These are phyloP conservation scores for Leuciscus idus DNA, from an alignment of 2,113 vertebrate genomes.

Conservation along the genomic window DNA sequence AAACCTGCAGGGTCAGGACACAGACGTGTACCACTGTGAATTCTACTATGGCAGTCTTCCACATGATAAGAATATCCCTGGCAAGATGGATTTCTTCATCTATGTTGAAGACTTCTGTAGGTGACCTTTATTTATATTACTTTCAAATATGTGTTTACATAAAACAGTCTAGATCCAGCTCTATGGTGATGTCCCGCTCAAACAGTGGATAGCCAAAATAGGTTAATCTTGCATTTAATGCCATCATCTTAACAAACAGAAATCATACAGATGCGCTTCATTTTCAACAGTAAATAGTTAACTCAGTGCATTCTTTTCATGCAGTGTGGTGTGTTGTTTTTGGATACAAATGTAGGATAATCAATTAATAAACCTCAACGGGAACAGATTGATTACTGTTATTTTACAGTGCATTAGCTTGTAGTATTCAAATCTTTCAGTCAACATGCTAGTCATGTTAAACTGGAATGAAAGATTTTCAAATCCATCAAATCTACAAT, in stretches of 20 bases:
- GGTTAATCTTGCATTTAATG: background rate
- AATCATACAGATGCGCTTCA: background rate
- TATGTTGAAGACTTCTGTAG: slow-evolving; percentile 64
- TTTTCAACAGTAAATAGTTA: background rate
- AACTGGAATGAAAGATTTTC: background rate
- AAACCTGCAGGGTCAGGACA: slow-evolving; percentile 63
- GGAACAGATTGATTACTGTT: background rate
- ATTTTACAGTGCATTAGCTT: background rate
- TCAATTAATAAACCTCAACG: background rate
- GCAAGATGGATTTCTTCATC: slow-evolving; percentile 64
- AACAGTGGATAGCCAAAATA: background rate
- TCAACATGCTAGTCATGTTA: background rate
- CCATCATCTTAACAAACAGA: background rate
- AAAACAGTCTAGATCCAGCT: background rate
- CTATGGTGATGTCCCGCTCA: background rate
- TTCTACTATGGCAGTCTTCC: slow-evolving; percentile 41
- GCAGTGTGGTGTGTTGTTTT: no score
- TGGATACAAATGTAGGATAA: background rate
- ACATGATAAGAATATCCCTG: background rate
- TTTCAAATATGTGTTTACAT: background rate
- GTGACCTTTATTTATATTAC: slow-evolving; percentile 41
- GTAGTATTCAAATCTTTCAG: background rate
- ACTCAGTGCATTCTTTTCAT: background rate
- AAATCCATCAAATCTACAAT: background rate
- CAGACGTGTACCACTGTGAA: slow-evolving; percentile 70